Evolutionary conservation across 2,113 vertebrate species (phyloP).

Genomic region (Heterochromis multidens): DNA sequence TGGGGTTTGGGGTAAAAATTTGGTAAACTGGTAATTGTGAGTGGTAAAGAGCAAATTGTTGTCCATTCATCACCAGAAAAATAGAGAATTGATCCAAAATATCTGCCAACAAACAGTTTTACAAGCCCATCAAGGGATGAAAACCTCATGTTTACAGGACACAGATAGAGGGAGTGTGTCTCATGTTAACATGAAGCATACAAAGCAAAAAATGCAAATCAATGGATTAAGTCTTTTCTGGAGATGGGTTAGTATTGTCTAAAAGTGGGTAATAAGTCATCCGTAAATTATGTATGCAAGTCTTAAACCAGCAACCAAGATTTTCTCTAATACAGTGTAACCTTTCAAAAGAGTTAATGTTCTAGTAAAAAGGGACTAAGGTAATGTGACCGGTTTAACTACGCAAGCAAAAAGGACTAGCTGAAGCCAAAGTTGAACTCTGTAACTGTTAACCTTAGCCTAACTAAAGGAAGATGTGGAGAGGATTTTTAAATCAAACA

Average conservation of each 20-base stretch:
- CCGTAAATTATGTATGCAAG: neutral
- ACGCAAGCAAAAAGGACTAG: no score
- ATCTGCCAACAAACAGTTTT: no score
- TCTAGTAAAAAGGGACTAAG: neutral
- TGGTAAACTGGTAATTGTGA: neutral
- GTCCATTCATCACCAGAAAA: no score
- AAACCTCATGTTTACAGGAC: no score
- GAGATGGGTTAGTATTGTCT: neutral
- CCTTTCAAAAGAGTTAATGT: neutral
- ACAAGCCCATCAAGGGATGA: no score
- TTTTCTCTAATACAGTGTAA: neutral
- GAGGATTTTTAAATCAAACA: no score
- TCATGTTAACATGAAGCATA: neutral
- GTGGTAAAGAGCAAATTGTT: neutral
- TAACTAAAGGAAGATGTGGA: no score
- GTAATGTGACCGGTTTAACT: no score
- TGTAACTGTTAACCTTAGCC: no score
- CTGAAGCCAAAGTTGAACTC: no score
- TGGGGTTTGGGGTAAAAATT: neutral
- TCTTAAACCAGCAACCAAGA: neutral
- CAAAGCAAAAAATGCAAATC: neutral
- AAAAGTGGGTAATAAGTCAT: neutral
- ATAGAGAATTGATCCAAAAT: no score
- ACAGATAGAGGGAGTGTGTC: neutral
- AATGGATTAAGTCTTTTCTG: neutral